Percentiles rank a stretch among this genome's conserved stretches.
Evolutionary conservation across 2,113 vertebrate genomes (phyloP).

Genomic region (Nestor notabilis): DNA sequence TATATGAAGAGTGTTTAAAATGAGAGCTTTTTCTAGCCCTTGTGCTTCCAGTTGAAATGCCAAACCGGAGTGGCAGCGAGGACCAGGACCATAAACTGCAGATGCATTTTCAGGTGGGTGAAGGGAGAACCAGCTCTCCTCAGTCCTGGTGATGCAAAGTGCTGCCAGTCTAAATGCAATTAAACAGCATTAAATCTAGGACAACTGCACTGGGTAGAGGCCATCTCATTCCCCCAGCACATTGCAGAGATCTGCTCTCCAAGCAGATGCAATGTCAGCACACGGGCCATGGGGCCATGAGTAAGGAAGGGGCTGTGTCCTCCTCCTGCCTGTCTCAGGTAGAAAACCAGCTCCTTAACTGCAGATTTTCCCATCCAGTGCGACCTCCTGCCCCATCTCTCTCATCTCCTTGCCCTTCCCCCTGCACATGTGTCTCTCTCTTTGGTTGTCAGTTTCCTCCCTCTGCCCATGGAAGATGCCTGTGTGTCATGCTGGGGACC

Average conservation of each 20-base stretch:
- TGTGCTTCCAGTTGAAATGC: background rate
- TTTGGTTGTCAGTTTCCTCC: background rate
- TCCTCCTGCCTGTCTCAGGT: background rate
- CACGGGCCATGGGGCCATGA: background rate
- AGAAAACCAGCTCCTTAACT: background rate
- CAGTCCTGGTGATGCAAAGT: background rate
- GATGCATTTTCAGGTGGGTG: background rate
- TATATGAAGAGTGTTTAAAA: background rate
- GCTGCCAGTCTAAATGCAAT: background rate
- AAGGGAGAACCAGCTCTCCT: background rate
- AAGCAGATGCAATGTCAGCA: background rate
- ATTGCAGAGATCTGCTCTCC: rapidly evolving
- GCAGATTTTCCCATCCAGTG: background rate
- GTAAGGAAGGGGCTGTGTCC: background rate
- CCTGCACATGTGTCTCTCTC: background rate
- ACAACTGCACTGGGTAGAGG: background rate
- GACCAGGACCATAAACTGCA: background rate
- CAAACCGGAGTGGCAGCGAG: background rate
- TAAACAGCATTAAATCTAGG: background rate
- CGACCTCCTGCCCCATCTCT: background rate
- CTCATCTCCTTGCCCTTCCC: background rate
- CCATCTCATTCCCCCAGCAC: rapidly evolving
- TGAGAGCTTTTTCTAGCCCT: background rate
- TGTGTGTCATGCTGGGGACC: rapidly evolving
- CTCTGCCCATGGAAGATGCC: background rate